These are phyloP conservation scores for Tachina fera DNA, from an alignment of 2,888 invertebrate species.

Conservation along the genomic window DNA sequence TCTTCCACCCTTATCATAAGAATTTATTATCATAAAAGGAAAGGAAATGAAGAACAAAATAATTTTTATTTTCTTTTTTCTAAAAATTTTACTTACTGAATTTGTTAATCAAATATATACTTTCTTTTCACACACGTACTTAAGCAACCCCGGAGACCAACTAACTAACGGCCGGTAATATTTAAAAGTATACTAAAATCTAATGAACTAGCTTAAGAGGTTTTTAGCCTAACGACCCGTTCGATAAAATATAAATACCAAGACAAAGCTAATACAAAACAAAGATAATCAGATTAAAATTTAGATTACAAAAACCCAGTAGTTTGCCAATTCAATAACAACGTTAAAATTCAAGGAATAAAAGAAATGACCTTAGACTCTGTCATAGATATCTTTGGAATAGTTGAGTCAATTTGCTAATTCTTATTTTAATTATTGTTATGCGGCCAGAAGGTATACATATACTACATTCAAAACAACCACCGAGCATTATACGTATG, in stretches of 20 bases:
- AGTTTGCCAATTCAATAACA: not conserved
- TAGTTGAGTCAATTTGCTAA: no score
- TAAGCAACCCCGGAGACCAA: constrained; percentile 33
- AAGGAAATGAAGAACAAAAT: not conserved
- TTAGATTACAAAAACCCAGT: constrained; percentile 40
- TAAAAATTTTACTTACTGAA: constrained; percentile 13
- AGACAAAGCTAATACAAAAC: constrained; percentile 38
- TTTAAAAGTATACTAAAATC: constrained; percentile 29
- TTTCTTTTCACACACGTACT: constrained; percentile 24
- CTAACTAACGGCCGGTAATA: constrained; percentile 26
- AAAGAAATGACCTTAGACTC: no score
- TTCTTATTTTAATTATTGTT: no score
- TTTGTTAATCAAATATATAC: not conserved
- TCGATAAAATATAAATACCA: constrained; percentile 25
- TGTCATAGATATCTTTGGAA: no score
- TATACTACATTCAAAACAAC: no score
- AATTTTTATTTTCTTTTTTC: not conserved
- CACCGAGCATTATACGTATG: no score
- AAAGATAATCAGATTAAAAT: constrained; percentile 58
- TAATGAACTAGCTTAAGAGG: constrained; percentile 26
- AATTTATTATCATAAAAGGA: no score
- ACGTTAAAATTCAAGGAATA: no score
- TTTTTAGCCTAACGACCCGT: constrained; percentile 5
- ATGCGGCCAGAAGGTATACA: no score
- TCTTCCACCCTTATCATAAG: no score